These are phyloP conservation scores for Phoxinus dragarum DNA, from an alignment of 2,797 vertebrate genomes.

Conservation along the genomic window DNA sequence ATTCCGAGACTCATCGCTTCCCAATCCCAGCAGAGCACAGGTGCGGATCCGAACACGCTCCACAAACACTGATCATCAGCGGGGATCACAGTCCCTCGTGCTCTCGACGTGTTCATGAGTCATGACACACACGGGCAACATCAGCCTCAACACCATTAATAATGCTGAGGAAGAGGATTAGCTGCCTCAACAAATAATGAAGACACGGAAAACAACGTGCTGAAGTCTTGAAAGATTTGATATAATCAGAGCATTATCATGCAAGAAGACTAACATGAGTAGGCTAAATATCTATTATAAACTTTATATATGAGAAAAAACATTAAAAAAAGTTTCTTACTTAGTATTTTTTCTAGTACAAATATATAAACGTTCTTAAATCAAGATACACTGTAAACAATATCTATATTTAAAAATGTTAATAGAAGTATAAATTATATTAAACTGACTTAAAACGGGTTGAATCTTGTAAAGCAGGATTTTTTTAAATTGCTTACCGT, in stretches of 20 bases:
- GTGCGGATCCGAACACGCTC: constrained; percentile 31
- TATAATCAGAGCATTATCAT: background rate
- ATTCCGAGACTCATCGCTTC: background rate
- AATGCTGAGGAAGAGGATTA: background rate
- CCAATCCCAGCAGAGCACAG: constrained; percentile 18
- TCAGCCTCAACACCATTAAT: background rate
- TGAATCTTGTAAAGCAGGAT: too few species aligned
- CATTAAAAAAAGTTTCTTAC: too few species aligned
- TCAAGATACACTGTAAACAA: too few species aligned
- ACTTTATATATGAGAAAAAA: too few species aligned
- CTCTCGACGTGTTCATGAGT: background rate
- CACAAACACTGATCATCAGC: constrained; percentile 35
- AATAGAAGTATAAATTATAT: too few species aligned
- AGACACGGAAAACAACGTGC: background rate
- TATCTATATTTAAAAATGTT: too few species aligned
- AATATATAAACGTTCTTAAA: too few species aligned
- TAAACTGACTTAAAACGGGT: too few species aligned
- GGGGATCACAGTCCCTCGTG: background rate
- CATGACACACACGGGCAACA: background rate
- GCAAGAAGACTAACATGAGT: background rate
- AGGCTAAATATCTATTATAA: too few species aligned
- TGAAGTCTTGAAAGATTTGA: background rate
- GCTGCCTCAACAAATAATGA: too few species aligned
- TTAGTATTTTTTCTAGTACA: too few species aligned
- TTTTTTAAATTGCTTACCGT: too few species aligned